Conservation (phyloP, 2,888 invertebrate species). For the Criorhina ranunculi region DNA sequence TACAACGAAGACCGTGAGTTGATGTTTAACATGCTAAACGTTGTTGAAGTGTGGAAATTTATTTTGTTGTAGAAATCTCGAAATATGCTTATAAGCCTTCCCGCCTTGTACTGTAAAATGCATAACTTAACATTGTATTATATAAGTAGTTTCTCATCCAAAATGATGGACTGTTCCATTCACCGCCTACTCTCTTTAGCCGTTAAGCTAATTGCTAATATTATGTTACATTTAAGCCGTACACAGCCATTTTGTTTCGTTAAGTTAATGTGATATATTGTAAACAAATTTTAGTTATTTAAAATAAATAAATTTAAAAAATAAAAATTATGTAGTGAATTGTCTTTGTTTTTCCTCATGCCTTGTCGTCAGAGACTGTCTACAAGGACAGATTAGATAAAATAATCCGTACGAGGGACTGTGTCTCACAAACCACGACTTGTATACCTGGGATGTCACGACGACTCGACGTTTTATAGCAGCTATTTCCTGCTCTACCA, state of each 20-base stretch:
- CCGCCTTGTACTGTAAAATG: conserved; percentile 11
- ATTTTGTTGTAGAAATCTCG: too few relatives aligned
- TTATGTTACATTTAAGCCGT: conserved; percentile 65
- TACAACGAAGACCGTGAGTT: background rate
- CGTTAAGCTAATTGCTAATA: conserved; percentile 11
- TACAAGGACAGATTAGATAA: too few relatives aligned
- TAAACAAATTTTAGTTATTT: conserved; percentile 54
- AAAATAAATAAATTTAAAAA: conserved; percentile 40
- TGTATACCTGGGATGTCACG: too few relatives aligned
- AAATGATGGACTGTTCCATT: conserved; percentile 19
- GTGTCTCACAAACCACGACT: too few relatives aligned
- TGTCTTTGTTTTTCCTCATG: background rate
- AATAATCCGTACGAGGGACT: too few relatives aligned
- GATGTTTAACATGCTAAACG: too few relatives aligned
- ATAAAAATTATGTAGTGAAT: background rate
- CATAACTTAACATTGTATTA: background rate
- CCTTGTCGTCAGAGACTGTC: too few relatives aligned
- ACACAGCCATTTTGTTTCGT: conserved; percentile 72
- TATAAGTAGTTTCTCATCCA: too few relatives aligned
- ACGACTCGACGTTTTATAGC: too few relatives aligned
- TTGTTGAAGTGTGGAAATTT: too few relatives aligned
- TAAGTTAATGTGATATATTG: conserved; percentile 75
- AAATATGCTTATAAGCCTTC: too few relatives aligned
- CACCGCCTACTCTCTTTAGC: conserved; percentile 19
- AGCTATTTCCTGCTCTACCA: too few relatives aligned